Base-by-base conservation (phyloP, 1,140 invertebrate species). In the Piezodorus guildinii region DNA sequence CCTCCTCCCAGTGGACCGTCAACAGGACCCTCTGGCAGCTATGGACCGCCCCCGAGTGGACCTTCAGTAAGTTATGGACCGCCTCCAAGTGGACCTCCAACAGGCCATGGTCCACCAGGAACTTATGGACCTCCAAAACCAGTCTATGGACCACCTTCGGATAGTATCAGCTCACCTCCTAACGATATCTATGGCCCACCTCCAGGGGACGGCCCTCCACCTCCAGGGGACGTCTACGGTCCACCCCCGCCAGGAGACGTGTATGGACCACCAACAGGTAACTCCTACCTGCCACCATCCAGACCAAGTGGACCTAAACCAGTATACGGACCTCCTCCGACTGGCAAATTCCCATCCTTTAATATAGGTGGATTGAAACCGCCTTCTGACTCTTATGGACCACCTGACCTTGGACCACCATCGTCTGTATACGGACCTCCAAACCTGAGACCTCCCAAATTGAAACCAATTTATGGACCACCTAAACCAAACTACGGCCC, bases 181-280 rank as follows among this genome's bases (percentile, higher is more conserved):
- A 74, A 68, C 64, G 69, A 30, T 16, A 19, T 45, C 12, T 69
- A 69, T 46, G 66, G 66, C 12, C 66, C 66, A 58, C 52, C 52
- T 23, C 17, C 17, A 3, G 44, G 23, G 10, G 21, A 45, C 10
- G 67, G 66, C 49, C 66, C 66, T 1, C 69, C 69, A 21, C 69
- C 72, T 61, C 71, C 75, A 3, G 75, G 75, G 17, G 74, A 75
- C 15, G 72, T 72, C 62, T 78, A 77, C 65, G 77, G 74, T 3
- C 52, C 52, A 25, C 52, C 52, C 5, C 52, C 52, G 10, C 52
- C 52, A 23, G 23, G 23, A 2, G 19, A 21, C 23, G 9, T 25
- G 19, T 56, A 56, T 25, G 52, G 52, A 56, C 52, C 52, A 23
- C 52, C 52, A 21, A 3, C 14, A 2, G 21, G 46, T 5, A 17